These are phyloP conservation scores for Rhyacichthys aspro DNA, from an alignment of 2,797 vertebrate genomes.

Conservation along the genomic window DNA sequence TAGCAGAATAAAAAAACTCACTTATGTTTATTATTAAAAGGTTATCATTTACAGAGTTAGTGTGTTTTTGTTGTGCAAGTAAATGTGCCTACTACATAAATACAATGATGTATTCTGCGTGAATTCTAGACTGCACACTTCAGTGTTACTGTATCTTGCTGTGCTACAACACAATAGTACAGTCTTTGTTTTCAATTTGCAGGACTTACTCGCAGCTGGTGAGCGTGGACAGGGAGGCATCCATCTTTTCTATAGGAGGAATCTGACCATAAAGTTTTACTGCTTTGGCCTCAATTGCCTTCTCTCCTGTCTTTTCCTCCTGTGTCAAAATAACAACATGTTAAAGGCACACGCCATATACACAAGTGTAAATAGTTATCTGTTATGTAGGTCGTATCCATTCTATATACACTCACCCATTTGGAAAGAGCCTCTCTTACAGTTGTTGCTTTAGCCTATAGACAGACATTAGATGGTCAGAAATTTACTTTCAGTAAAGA, in stretches of 20 bases:
- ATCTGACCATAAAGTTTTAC: slow-evolving; percentile 92
- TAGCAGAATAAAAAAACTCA: no score
- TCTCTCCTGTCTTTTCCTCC: slow-evolving; percentile 92
- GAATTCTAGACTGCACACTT: neutral
- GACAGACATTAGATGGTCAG: neutral
- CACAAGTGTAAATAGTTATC: neutral
- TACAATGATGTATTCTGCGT: no score
- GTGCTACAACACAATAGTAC: neutral
- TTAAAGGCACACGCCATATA: no score
- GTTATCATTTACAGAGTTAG: no score
- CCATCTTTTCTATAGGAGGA: slow-evolving; percentile 97
- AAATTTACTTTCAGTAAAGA: neutral
- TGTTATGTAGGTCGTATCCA: no score
- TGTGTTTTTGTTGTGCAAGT: no score
- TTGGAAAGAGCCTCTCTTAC: slow-evolving; percentile 65
- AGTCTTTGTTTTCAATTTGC: neutral
- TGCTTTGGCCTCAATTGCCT: slow-evolving; percentile 86
- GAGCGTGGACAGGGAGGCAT: slow-evolving; percentile 87
- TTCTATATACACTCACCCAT: slow-evolving; percentile 56
- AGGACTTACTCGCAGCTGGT: slow-evolving; percentile 91
- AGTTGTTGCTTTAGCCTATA: slow-evolving; percentile 66
- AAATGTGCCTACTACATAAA: no score
- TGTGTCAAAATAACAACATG: slow-evolving; percentile 41
- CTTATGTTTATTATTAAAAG: no score
- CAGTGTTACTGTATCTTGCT: neutral